Conservation (phyloP, 2,797 vertebrate genomes). For the Leptodactylus fallax region DNA sequence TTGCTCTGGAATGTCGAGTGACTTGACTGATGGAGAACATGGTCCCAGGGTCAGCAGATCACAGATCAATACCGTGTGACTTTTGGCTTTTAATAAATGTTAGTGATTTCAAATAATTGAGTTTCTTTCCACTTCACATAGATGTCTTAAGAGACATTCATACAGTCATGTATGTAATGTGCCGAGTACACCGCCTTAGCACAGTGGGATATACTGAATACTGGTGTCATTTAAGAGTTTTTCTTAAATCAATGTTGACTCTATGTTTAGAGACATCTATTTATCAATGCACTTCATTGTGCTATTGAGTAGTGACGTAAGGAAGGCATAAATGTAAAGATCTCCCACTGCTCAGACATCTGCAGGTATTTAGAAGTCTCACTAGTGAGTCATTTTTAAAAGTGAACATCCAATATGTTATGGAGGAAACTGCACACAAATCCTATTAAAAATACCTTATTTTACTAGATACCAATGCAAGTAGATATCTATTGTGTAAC, state of each 20-base stretch:
- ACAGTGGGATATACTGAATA: background rate
- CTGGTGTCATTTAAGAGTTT: no score
- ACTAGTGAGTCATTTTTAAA: no score
- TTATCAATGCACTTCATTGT: background rate
- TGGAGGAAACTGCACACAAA: no score
- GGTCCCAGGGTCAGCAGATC: slow-evolving; percentile 12
- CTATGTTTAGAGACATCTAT: background rate
- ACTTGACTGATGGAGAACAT: background rate
- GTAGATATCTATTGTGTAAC: no score
- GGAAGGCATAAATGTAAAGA: no score
- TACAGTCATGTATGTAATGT: background rate
- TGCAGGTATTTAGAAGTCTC: no score
- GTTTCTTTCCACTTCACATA: background rate
- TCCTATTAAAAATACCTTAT: no score
- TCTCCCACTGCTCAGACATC: no score
- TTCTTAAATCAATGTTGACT: background rate
- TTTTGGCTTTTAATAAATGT: slow-evolving; percentile 30
- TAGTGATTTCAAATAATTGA: slow-evolving; percentile 28
- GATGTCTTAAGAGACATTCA: background rate
- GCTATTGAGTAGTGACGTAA: no score
- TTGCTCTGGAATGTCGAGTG: background rate
- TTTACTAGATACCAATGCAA: no score
- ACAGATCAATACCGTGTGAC: slow-evolving; percentile 43
- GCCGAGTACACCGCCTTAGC: background rate
- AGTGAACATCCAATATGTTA: no score